Conservation (phyloP, 2,888 invertebrate genomes). For the Chrysina gloriosa region DNA sequence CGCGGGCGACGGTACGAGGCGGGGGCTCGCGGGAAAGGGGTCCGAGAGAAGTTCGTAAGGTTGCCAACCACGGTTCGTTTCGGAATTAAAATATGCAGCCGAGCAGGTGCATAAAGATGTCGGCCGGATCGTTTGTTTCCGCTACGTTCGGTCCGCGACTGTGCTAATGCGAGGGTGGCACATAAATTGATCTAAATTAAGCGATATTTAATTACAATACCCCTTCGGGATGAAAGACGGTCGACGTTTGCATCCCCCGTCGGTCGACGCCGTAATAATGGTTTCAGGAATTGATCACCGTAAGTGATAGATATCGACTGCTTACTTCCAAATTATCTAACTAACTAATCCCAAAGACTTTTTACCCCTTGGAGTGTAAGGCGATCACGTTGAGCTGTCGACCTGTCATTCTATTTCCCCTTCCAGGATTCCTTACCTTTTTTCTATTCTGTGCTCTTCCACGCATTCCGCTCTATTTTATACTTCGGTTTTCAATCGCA, state of each 20-base stretch:
- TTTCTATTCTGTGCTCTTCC: no score
- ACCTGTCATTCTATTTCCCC: no score
- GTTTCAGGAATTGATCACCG: no score
- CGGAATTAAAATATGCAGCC: constrained; percentile 43
- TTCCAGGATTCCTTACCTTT: no score
- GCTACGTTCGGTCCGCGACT: constrained; percentile 45
- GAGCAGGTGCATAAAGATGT: constrained; percentile 50
- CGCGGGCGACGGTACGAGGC: background rate
- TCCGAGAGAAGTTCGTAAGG: background rate
- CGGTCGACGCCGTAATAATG: constrained; percentile 1
- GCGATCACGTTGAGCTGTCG: no score
- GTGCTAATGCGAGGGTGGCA: constrained; percentile 42
- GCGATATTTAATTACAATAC: constrained; percentile 54
- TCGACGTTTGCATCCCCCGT: background rate
- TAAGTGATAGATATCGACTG: no score
- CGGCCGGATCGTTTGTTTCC: constrained; percentile 48
- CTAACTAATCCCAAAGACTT: no score
- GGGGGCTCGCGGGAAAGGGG: background rate
- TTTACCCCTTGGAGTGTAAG: no score
- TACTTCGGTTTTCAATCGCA: no score
- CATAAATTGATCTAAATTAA: constrained; percentile 55
- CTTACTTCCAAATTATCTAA: no score
- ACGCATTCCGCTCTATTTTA: no score
- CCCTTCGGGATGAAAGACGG: constrained; percentile 23
- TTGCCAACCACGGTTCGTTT: background rate